Evolutionary conservation across 2,113 vertebrate genomes (phyloP).

Genomic region (Amblyornis subalaris): DNA sequence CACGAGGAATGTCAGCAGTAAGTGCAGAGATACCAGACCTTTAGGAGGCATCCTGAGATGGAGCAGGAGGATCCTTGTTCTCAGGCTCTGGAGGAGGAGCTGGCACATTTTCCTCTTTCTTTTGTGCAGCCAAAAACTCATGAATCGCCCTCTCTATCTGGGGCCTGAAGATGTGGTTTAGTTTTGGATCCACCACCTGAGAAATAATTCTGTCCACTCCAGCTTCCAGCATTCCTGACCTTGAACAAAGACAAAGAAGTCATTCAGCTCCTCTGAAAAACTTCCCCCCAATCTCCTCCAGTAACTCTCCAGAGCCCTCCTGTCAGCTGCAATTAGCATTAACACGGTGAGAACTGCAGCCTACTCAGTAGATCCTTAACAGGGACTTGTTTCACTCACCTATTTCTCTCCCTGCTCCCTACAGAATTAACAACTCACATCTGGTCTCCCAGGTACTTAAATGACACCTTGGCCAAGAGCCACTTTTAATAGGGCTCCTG

Average conservation of each 20-base stretch:
- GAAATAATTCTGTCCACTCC: constrained; percentile 93
- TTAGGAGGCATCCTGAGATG: constrained; percentile 85
- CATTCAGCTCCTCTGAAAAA: constrained; percentile 66
- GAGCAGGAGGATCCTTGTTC: constrained; percentile 75
- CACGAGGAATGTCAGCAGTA: not conserved
- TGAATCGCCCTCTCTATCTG: constrained; percentile 94
- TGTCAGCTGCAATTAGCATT: constrained; percentile 77
- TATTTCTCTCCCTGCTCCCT: constrained; percentile 21
- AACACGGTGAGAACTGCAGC: constrained; percentile 26
- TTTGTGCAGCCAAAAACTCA: constrained; percentile 83
- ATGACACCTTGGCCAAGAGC: constrained; percentile 4
- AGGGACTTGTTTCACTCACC: constrained; percentile 7
- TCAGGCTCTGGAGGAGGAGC: constrained; percentile 81
- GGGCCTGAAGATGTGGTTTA: constrained; percentile 89
- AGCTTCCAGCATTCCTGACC: constrained; percentile 93
- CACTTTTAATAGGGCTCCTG: constrained; percentile 13
- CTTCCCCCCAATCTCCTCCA: constrained; percentile 34
- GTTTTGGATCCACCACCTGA: constrained; percentile 90
- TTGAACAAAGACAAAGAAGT: constrained; percentile 82
- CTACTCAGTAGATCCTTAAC: constrained; percentile 43
- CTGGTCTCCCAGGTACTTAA: constrained; percentile 54
- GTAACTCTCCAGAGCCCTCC: constrained; percentile 49
- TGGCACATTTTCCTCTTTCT: constrained; percentile 76
- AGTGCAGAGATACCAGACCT: constrained; percentile 60
- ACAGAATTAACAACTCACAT: constrained; percentile 31